phyloP scores from a whole-genome alignment of 1,140 invertebrate species.

The Glossosoma conforme region DNA sequence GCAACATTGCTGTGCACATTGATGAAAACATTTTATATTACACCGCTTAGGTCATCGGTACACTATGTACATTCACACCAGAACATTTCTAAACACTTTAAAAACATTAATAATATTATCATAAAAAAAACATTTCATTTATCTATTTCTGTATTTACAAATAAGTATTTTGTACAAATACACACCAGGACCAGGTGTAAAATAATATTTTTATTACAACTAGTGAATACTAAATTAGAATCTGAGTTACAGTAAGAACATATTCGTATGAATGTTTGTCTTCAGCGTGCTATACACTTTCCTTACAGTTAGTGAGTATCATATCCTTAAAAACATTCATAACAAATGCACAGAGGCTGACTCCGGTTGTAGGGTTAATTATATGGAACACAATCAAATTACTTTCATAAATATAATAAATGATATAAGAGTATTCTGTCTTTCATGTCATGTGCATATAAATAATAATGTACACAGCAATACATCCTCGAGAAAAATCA shows the following conservation, averaged over 20 bases:
- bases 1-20: constrained; percentile 18
- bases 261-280: too few relatives aligned
- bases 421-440: too few relatives aligned
- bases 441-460: too few relatives aligned
- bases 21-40: constrained; percentile 10
- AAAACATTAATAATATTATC: constrained; percentile 12
- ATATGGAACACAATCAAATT: neutral
- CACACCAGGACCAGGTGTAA: neutral
- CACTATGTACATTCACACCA: constrained; percentile 10
- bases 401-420: neutral
- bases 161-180: constrained; percentile 20
- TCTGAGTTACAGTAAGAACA: too few relatives aligned
- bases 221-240: too few relatives aligned
- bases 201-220: too few relatives aligned
- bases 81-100: constrained; percentile 7
- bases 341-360: too few relatives aligned
- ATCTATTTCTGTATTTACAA: constrained; percentile 14
- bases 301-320: constrained; percentile 7
- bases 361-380: neutral
- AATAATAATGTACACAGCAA: too few relatives aligned
- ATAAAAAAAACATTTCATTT: constrained; percentile 10
- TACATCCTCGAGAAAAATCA: too few relatives aligned
- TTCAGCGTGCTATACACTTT: neutral
- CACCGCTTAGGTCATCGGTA: constrained; percentile 3
- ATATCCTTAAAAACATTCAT: neutral